Conservation (phyloP, 2,888 invertebrate genomes). For the Busseola fusca region DNA sequence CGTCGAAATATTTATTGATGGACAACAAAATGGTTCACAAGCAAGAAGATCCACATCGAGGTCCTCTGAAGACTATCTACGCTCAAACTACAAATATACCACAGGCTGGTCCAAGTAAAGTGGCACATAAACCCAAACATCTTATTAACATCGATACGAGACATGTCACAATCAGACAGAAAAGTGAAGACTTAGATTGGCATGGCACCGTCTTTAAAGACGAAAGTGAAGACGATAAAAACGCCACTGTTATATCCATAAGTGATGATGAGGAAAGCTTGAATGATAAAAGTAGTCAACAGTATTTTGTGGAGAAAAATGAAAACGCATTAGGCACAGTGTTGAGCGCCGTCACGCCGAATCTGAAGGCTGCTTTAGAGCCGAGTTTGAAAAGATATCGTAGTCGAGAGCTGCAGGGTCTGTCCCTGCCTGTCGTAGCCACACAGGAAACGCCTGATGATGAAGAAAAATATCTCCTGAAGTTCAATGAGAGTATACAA, state of each 20-base stretch:
- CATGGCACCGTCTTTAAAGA: slow-evolving; percentile 72
- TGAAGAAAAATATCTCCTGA: slow-evolving; percentile 68
- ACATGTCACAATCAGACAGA: slow-evolving; percentile 71
- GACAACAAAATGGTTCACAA: slow-evolving; percentile 47
- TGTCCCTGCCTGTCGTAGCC: slow-evolving; percentile 65
- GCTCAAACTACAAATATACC: slow-evolving; percentile 46
- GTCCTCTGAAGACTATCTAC: slow-evolving; percentile 72
- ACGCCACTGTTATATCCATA: slow-evolving; percentile 61
- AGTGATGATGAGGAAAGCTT: slow-evolving; percentile 68
- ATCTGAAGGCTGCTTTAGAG: slow-evolving; percentile 64
- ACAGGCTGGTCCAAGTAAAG: slow-evolving; percentile 51
- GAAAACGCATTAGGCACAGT: slow-evolving; percentile 57
- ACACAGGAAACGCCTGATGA: slow-evolving; percentile 65
- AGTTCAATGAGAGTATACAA: slow-evolving; percentile 66
- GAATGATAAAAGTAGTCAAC: slow-evolving; percentile 32
- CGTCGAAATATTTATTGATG: slow-evolving; percentile 69
- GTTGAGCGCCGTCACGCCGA: slow-evolving; percentile 68
- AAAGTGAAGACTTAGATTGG: slow-evolving; percentile 70
- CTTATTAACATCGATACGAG: slow-evolving; percentile 65
- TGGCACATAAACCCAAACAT: slow-evolving; percentile 31
- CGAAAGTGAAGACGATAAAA: slow-evolving; percentile 40
- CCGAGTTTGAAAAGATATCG: slow-evolving; percentile 80
- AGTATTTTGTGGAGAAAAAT: slow-evolving; percentile 49
- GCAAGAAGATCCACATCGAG: slow-evolving; percentile 54
- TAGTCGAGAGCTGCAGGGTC: slow-evolving; percentile 79